Base-by-base conservation (phyloP, 1,140 invertebrate species). In the Anastrepha ludens region DNA sequence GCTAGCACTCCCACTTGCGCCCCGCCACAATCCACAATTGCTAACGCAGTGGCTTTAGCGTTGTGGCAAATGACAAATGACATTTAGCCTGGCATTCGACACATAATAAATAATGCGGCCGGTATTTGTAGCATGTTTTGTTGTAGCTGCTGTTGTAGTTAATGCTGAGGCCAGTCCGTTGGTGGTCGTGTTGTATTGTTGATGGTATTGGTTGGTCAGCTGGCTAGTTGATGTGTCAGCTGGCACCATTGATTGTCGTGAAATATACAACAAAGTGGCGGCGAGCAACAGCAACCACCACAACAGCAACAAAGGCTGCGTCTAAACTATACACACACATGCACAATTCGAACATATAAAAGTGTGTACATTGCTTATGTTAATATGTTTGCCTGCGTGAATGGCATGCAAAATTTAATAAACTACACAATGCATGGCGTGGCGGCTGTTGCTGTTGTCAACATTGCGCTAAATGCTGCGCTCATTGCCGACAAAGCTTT, bases 51-150 rank as follows among this genome's bases (percentile, higher is more conserved):
- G 74, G 74, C 74, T 50, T 55, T 55, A 67, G 9, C 74, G 3
- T 81, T 81, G 74, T n/a, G 74, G 50, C 74, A 55, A 81, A 81
- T 81, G 47, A 81, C 74, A 50, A 81, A 81, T 81, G 74, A 81
- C 74, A 81, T 81, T 81, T 81, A 58, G 74, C 74, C 50, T 81
- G 74, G 47, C 74, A 81, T 81, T 81, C 74, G 74, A 55, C 74
- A 81, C 74, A 55, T 81, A 81, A 81, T 81, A 81, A 81, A 81
- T 81, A 81, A 81, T 81, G 47, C 74, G 74, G 20, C 74, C 20
- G 44, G 47, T 81, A 81, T 81, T 55, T 81, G 47, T n/a, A 13
- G 74, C 41, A 5, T 74, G 39, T 44, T 17, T 15, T 17, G 47
- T 41, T 81, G 47, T 20, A 17, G n/a, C 6, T 9, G 44, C 9